Evolutionary conservation across 1,140 invertebrate species (phyloP), one percentile per base, ranked within the genome.

Genomic region (Drosophila subobscura): DNA sequence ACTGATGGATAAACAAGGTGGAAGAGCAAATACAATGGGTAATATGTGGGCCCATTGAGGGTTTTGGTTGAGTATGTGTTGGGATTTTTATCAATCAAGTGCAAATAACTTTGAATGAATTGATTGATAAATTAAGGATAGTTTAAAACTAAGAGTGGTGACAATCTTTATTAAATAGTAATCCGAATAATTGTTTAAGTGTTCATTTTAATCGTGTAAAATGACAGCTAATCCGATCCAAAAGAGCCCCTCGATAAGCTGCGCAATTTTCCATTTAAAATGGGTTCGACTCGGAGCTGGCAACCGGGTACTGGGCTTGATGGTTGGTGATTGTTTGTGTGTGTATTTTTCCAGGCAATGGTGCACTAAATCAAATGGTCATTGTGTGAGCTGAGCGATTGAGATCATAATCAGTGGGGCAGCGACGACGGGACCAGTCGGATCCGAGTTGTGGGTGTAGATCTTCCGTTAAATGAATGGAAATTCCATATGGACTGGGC

Each of bases 381-480:
- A 54, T 85, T 74, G 54, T 73, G 58, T 72, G 65, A 72, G 60
- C 58, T 72, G 65, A 72, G 60, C 58, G 61, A 79, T 79, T 52
- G 57, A 66, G 77, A 85, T 85, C 72, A 61, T 79, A 79, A 79
- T 85, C 81, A 64, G 80, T 76, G 77, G 55, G 58, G 56, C 53
- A 44, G 33, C 12, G 46, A 51, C n/a, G 14, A 54, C 22, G n/a
- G 10, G 25, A 20, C 16, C 20, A 22, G 41, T 20, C 16, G 22
- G 23, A 52, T 27, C 27, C 8, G 46, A 51, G 45, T 46, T 16
- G 47, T 70, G 66, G 40, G 66, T 33, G 29, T 72, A 76, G 67
- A 81, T 83, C 74, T 70, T 59, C 57, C 73, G 77, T 80, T 81
- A 81, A 77, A 85, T 85, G 77, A 85, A 85, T 85, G 80, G 70